Conservation (phyloP, 1,140 invertebrate species). For the Drosophila triauraria region DNA sequence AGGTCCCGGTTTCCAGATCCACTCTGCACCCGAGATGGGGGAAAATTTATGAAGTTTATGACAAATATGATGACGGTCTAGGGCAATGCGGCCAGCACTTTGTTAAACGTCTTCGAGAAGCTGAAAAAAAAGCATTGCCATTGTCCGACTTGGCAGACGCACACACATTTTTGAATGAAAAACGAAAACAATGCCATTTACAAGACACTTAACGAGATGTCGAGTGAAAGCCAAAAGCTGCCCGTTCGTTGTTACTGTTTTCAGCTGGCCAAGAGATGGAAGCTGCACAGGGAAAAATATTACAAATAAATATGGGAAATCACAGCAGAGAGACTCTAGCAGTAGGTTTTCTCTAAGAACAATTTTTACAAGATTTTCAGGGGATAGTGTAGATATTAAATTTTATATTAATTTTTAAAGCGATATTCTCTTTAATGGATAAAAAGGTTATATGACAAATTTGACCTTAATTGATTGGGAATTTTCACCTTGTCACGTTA, state of each 20-base stretch:
- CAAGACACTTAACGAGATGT: conserved; percentile 82
- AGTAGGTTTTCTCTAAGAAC: no score
- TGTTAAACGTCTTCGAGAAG: conserved; percentile 40
- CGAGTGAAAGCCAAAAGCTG: conserved; percentile 73
- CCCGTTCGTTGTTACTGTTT: conserved; percentile 69
- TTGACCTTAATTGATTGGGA: neutral
- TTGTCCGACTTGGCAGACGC: conserved; percentile 47
- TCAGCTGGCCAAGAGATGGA: conserved; percentile 53
- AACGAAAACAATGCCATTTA: conserved; percentile 82
- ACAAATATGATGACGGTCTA: conserved; percentile 81
- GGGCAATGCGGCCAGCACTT: conserved; percentile 61
- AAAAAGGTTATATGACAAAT: neutral
- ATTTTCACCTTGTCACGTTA: neutral
- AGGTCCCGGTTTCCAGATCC: conserved; percentile 21
- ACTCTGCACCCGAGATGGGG: conserved; percentile 7
- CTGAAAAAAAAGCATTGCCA: conserved; percentile 54
- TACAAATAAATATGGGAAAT: neutral
- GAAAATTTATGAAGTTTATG: conserved; percentile 77
- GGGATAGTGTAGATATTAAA: no score
- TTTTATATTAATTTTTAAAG: neutral
- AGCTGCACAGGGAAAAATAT: conserved; percentile 43
- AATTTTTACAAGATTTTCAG: no score
- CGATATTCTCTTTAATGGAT: neutral
- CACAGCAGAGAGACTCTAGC: neutral
- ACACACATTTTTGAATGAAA: conserved; percentile 82